Conservation (phyloP, 2,113 vertebrate genomes). For the Cololabis saira region DNA sequence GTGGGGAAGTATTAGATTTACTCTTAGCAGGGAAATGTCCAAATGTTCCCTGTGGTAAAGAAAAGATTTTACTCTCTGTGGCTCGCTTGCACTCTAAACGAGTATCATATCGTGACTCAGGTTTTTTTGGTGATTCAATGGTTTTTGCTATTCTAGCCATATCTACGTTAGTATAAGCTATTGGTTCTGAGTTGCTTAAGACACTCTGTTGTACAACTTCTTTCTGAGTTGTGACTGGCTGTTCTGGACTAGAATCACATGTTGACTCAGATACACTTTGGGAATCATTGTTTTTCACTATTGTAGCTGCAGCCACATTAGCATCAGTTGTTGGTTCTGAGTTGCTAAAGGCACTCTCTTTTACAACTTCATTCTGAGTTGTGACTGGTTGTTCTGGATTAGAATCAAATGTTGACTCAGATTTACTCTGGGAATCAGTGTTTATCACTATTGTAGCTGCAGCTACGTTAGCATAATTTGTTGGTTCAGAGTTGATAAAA, state of each 20-base stretch:
- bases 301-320: constrained; percentile 12
- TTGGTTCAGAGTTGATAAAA: neutral
- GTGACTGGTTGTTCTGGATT: constrained; percentile 33
- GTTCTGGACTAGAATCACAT: constrained; percentile 37
- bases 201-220: constrained; percentile 5
- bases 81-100: constrained; percentile 32
- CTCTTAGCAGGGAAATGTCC: constrained; percentile 77
- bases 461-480: constrained; percentile 26
- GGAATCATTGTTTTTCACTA: constrained; percentile 21
- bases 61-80: constrained; percentile 57
- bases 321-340: constrained; percentile 17
- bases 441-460: constrained; percentile 7
- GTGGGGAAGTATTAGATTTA: constrained; percentile 51
- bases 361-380: constrained; percentile 9
- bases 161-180: constrained; percentile 25
- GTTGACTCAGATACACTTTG: constrained; percentile 32
- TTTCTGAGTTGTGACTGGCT: constrained; percentile 3
- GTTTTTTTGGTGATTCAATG: constrained; percentile 18
- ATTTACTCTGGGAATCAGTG: constrained; percentile 20
- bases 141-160: constrained; percentile 14
- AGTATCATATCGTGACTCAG: constrained; percentile 42
- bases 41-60: constrained; percentile 78
- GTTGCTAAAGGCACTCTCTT: constrained; percentile 7
- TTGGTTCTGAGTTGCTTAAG: neutral
- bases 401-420: constrained; percentile 40